Conservation (phyloP, 2,888 invertebrate species). For the Papilio elwesi region DNA sequence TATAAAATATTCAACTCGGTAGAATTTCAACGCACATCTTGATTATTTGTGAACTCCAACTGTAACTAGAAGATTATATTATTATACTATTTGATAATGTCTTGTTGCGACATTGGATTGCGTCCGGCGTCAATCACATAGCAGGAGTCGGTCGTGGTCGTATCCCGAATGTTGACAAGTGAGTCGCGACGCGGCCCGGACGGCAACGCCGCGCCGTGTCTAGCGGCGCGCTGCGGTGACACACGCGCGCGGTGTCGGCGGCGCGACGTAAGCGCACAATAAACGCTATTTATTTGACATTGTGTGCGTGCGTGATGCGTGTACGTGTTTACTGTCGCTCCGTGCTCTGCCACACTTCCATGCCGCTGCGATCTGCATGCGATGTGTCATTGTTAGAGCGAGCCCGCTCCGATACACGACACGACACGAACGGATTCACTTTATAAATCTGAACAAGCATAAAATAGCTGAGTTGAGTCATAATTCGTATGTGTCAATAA, state of each 20-base stretch:
- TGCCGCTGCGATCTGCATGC: constrained; percentile 64
- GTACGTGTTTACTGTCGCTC: constrained; percentile 77
- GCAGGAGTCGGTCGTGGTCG: constrained; percentile 20
- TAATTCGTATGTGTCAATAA: constrained; percentile 6
- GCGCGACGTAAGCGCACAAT: constrained; percentile 74
- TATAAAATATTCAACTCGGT: too few relatives aligned
- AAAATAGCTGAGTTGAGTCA: not conserved
- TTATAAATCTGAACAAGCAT: not conserved
- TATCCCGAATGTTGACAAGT: constrained; percentile 32
- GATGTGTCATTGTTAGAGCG: constrained; percentile 73
- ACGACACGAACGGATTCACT: not conserved
- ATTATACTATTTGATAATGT: not conserved
- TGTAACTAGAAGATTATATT: not conserved
- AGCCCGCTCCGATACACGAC: constrained; percentile 5
- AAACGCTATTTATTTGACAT: constrained; percentile 76
- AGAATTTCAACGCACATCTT: too few relatives aligned
- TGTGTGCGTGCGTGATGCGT: constrained; percentile 65
- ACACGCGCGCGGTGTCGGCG: constrained; percentile 58
- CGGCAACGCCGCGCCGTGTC: constrained; percentile 72
- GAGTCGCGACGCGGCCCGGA: constrained; percentile 54
- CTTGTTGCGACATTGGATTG: not conserved
- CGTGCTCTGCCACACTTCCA: not conserved
- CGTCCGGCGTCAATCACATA: not conserved
- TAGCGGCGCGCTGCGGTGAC: constrained; percentile 45
- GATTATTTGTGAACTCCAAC: too few relatives aligned